Evolutionary conservation across 2,888 invertebrate species (phyloP).

Genomic region (Drosophila paranaensis): DNA sequence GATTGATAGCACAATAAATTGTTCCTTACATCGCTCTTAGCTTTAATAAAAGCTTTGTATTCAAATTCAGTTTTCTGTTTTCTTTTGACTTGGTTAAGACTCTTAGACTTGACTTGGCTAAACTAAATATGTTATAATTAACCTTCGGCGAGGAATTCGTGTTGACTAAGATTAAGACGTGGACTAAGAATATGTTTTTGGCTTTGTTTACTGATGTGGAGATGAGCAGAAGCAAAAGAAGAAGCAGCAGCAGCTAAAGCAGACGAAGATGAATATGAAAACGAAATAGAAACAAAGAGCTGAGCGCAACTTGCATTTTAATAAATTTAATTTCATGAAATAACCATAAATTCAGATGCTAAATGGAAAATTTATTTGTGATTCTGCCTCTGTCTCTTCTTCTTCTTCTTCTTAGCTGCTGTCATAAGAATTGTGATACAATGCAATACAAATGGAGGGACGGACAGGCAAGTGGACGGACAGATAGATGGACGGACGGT

Average conservation of each 20-base stretch:
- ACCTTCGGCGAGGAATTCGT: constrained; percentile 23
- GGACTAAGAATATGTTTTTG: constrained; percentile 17
- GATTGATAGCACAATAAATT: background rate
- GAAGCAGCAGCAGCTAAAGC: background rate
- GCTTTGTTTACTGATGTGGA: background rate
- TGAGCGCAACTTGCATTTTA: constrained; percentile 62
- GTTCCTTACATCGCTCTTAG: background rate
- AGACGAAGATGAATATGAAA: constrained; percentile 10
- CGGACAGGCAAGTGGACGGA: background rate
- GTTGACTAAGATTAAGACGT: background rate
- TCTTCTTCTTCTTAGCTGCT: constrained; percentile 26
- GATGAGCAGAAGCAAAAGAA: constrained; percentile 4
- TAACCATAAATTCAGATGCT: constrained; percentile 60
- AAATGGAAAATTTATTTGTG: constrained; percentile 62
- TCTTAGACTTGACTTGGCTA: background rate
- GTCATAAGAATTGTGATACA: constrained; percentile 54
- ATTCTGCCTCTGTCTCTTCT: background rate
- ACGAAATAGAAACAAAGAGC: constrained; percentile 38
- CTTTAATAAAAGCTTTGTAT: constrained; percentile 1
- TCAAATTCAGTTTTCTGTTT: too few species aligned
- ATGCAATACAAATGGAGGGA: background rate
- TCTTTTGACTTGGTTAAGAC: too few species aligned
- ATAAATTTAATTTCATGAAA: constrained; percentile 64
- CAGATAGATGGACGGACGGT: background rate
- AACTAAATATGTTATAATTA: constrained; percentile 8